A percentile compares a stretch with the other conserved stretches of the same genome.
phyloP scores from a whole-genome alignment of 2,888 invertebrate genomes.

The Adela reaumurella region DNA sequence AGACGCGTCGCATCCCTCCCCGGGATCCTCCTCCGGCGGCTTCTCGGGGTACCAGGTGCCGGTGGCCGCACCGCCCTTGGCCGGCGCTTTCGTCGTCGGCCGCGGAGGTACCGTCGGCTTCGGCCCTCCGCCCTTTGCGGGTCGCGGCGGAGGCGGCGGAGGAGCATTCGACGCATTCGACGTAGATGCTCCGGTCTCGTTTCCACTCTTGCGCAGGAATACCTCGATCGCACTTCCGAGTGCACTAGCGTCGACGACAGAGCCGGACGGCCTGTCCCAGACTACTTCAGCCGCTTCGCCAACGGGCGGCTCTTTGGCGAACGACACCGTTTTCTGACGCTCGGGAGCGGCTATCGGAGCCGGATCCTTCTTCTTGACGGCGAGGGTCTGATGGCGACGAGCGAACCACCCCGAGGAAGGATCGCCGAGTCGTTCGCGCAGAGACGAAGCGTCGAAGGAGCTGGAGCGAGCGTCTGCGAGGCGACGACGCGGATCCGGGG shows the following conservation, averaged over 20 bases:
- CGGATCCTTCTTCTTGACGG: slow-evolving; percentile 59
- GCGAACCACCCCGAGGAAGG: slow-evolving; percentile 71
- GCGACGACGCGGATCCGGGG: slow-evolving; percentile 51
- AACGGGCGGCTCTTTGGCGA: slow-evolving; percentile 51
- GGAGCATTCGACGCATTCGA: slow-evolving; percentile 22
- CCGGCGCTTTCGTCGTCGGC: slow-evolving; percentile 19
- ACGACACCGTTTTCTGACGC: slow-evolving; percentile 51
- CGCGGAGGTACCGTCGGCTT: slow-evolving; percentile 38
- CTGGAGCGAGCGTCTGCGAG: slow-evolving; percentile 74
- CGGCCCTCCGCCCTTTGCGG: slow-evolving; percentile 28
- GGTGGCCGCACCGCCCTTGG: slow-evolving; percentile 20
- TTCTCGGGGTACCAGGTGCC: slow-evolving; percentile 58
- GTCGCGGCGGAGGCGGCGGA: slow-evolving; percentile 12
- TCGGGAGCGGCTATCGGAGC: slow-evolving; percentile 30
- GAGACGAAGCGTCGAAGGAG: slow-evolving; percentile 78
- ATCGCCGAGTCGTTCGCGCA: slow-evolving; percentile 46
- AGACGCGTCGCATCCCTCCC: slow-evolving; percentile 74
- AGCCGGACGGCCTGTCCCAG: slow-evolving; percentile 74
- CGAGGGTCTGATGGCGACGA: slow-evolving; percentile 73
- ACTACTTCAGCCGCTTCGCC: slow-evolving; percentile 61
- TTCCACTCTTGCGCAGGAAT: slow-evolving; percentile 63
- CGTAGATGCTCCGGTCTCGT: no score
- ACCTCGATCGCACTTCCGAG: slow-evolving; percentile 83
- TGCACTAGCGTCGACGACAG: slow-evolving; percentile 75
- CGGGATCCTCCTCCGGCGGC: slow-evolving; percentile 64